Evolutionary conservation across 2,797 vertebrate species (phyloP), one percentile per base, ranked within the genome.

Genomic region (Peromyscus eremicus): DNA sequence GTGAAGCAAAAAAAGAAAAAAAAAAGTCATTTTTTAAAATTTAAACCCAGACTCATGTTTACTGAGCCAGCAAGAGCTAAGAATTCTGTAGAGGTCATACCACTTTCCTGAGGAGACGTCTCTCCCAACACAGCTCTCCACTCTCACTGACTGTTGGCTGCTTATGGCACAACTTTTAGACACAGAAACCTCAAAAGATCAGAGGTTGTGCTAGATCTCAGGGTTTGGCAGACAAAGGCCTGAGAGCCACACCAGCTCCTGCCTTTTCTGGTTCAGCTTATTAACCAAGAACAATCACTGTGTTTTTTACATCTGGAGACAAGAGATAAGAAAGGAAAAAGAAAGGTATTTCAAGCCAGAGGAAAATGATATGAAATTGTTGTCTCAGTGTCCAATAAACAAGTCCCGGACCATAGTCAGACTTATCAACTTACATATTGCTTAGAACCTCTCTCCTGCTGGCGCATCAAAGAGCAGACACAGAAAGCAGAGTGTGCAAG

Each of bases 11-110:
- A 52, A 43, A 11, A 64, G 8, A 55, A 16, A 55, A 68, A 60
- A 57, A 55, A 68, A 60, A 57, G 71, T 57, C 80, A 60, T 91
- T 96, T 96, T 92, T 92, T 93, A 34, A 25, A 94, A 95, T 93
- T 96, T 77, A 89, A 79, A 43, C 40, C 73, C 52, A 92, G 32
- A 46, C 32, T 34, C 55, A 76, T 83, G 73, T 81, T 91, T 96
- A 95, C 85, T 37, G 73, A 80, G 37, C 32, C 89, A 92, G 71
- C 2, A 46, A 91, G 68, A 93, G 77, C 83, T 70, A 13, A 95
- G 75, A 73, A 90, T 89, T 94, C 68, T 57, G 12, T 46, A 95
- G 71, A 87, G 19, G 62, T 49, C 64, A 85, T 10, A 37, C 5
- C 49, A n/a, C 34, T 88, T 85, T 32, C 75, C 80, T 1, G 0